Base-by-base conservation (phyloP, 2,888 invertebrate species). In the Drosophila kuntzei region DNA sequence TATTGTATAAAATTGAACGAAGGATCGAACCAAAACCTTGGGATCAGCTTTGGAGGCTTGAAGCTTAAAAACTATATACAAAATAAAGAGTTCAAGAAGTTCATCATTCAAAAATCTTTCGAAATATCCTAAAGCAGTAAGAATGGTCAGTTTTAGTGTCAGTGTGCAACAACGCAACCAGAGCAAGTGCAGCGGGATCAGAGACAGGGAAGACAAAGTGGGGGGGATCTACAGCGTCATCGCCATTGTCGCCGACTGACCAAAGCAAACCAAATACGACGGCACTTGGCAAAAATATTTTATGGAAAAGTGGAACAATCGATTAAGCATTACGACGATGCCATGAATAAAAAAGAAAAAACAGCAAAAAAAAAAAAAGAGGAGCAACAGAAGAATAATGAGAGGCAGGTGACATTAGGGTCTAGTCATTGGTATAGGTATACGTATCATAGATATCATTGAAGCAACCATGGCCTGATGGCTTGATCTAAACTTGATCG, bases 271-370 rank as follows among this genome's bases (percentile, higher is more conserved):
- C 88, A 81, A 89, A 90, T 86, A 89, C 84, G 58, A 67, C 37
- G 85, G 88, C 80, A 82, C 84, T 89, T 88, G 79, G 83, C 69
- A 79, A 81, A 88, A 89, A 90, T 89, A 90, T 79, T 90, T 90
- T 80, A 87, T 89, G 90, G 86, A 90, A 90, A 90, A 90, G 90
- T 90, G 81, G 90, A 90, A 90, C 90, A 90, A 70, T 86, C 81
- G 76, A 89, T 87, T 83, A 85, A 88, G 89, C 82, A 89, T 81
- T 86, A 80, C 84, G 81, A 71, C 68, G 67, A 78, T 77, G 71
- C 74, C 69, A 70, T 67, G 46, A 63, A 63, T 59, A 54, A 64
- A 51, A 46, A 49, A 47, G 62, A 41, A 47, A 61, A 57, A 3
- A 36, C 14, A 18, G 37, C 25, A 8, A 46, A 16, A 37, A 18